Evolutionary conservation across 2,113 vertebrate genomes (phyloP), one percentile per base, ranked within the genome.

Genomic region (Merops nubicus): DNA sequence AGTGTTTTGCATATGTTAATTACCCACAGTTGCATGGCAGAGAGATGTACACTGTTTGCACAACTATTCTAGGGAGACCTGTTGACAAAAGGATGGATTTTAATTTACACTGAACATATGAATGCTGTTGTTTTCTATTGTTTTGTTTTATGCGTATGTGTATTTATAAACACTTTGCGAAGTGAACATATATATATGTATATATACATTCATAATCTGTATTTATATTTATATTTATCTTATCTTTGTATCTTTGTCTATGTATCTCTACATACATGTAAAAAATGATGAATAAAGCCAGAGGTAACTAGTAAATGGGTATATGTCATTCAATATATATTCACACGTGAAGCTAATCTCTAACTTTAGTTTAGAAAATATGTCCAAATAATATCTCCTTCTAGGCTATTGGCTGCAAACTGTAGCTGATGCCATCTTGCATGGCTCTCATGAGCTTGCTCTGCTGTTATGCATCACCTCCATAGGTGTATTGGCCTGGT

Each of bases 1-100:
- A 93, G 97, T 97, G 98, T 97, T 99, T 98, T 98, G 97, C 98
- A 98, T 99, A 98, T 98, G 98, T 98, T 98, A 98, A 98, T 98
- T 98, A 98, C 86, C 96, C 94, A 88, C 74, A 93, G 93, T 89
- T 97, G 96, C 88, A 97, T 96, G 96, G 97, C 97, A 97, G 97
- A 97, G 89, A 97, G 94, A 97, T 87, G 90, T 69, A 92, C 77
- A 57, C 85, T 88, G 68, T 98, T 98, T 97, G 96, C 94, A 93
- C 77, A 97, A 87, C 91, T 97, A 25, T 97, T 97, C 97, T 97
- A 95, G 89, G 82, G 96, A 98, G 97, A 97, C 96, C 95, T 86
- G 87, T 97, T 96, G 96, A 97, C 96, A 89, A 96, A 98, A 97
- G 92, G 94, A 96, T 88, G 89, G 78, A 89, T 96, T 97, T 96